phyloP scores from a whole-genome alignment of 2,888 invertebrate genomes.

The Drosophila parthenogenetica region DNA sequence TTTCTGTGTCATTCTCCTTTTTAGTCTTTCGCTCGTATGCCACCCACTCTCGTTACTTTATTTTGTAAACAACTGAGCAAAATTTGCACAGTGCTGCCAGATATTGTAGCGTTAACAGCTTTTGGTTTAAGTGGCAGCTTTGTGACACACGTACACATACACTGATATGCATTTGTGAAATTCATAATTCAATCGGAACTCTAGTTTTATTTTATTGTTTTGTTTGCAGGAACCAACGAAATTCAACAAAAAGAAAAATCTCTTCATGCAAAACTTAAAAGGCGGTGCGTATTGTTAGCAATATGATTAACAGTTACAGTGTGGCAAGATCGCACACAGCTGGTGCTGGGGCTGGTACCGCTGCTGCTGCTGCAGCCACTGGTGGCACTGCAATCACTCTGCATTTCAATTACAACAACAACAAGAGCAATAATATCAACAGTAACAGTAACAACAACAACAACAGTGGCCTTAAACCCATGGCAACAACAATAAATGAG shows the following conservation, averaged over 20 bases:
- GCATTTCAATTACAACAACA: constrained; percentile 63
- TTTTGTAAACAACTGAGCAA: constrained; percentile 71
- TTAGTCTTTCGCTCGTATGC: constrained; percentile 10
- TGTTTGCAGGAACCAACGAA: constrained; percentile 43
- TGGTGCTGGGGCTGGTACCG: constrained; percentile 26
- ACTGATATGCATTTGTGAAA: constrained; percentile 66
- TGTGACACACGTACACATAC: constrained; percentile 22
- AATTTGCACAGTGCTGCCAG: constrained; percentile 60
- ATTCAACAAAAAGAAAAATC: constrained; percentile 12
- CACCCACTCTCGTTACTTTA: constrained; percentile 52
- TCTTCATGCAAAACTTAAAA: constrained; percentile 32
- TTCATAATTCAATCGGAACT: constrained; percentile 38
- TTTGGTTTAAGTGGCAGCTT: constrained; percentile 59
- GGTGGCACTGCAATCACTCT: constrained; percentile 53
- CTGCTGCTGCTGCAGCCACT: constrained; percentile 27
- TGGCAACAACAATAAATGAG: constrained; percentile 39
- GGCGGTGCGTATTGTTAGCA: constrained; percentile 14
- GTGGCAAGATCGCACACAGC: constrained; percentile 56
- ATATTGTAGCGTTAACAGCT: constrained; percentile 14
- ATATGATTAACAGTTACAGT: constrained; percentile 65
- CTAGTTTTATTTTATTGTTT: constrained; percentile 14
- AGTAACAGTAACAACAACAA: constrained; percentile 18
- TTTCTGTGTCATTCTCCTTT: constrained; percentile 5
- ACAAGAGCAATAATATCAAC: constrained; percentile 28
- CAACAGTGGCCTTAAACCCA: constrained; percentile 45